Evolutionary conservation across 2,113 vertebrate genomes (phyloP), one percentile per base, ranked within the genome.

Genomic region (Eclectus roratus): DNA sequence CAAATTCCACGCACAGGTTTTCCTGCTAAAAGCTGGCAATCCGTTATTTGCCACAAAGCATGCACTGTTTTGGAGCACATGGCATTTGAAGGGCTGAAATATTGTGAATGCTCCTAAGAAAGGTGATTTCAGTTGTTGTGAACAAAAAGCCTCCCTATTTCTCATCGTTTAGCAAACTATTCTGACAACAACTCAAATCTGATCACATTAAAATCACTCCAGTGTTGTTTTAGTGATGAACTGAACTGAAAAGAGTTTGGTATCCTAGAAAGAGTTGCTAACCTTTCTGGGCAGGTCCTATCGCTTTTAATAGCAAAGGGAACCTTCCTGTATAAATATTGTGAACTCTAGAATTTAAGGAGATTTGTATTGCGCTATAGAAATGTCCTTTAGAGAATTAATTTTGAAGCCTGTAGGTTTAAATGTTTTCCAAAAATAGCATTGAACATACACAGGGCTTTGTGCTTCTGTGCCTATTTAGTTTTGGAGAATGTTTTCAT

Each of bases 361-460:
- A 95, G 94, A 81, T 95, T 95, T 94, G 89, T 91, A 72, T 94
- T 84, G 73, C 11, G 4, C 70, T 72, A 44, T 69, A 95, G 94
- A 95, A 95, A 94, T 72, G 77, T 84, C 35, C 94, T 95, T 92
- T 89, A 65, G 86, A 85, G 94, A 94, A 96, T 91, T 96, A 95
- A 97, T 96, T 94, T 93, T 95, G 89, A 96, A 95, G 91, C 88
- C 86, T 72, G 70, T 72, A 84, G 70, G 93, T 94, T 95, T 94
- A 95, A 97, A 94, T 91, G 70, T 94, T 95, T 95, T 96, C 95
- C 87, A 95, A 92, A 94, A 95, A 96, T 94, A 91, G 77, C 7
- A 37, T 23, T 96, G 94, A 91, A 83, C 87, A 94, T 96, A 82
- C 81, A 94, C 81, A 85, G 92, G 87, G 81, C 95, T 97, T 96